Conservation (phyloP, 2,888 invertebrate species). For the Artemia sinica region DNA sequence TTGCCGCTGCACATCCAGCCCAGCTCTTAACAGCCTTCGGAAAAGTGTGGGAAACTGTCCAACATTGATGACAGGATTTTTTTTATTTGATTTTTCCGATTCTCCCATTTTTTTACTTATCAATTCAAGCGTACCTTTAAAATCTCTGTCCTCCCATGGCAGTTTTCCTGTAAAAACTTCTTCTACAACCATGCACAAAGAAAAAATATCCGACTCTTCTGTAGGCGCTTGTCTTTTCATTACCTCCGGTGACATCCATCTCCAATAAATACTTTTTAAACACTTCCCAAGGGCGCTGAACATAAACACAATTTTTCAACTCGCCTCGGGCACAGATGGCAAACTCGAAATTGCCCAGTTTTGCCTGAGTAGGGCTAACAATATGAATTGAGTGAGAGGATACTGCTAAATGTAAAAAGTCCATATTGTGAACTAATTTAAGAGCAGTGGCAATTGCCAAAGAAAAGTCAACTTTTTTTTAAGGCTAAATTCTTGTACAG, state of each 20-base stretch:
- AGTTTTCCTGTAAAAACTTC: constrained; percentile 1
- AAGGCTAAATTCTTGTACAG: too few species aligned
- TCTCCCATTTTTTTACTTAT: not conserved
- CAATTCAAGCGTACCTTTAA: not conserved
- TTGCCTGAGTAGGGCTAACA: not conserved
- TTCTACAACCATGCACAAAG: not conserved
- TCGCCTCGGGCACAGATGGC: not conserved
- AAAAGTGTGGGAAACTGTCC: not conserved
- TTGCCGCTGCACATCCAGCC: not conserved
- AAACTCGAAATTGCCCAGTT: constrained; percentile 1
- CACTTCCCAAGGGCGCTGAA: not conserved
- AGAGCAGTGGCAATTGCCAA: not conserved
- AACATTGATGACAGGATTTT: not conserved
- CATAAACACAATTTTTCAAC: not conserved
- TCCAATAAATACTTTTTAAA: not conserved
- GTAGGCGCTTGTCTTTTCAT: not conserved
- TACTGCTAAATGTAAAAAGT: not conserved
- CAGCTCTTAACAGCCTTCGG: not conserved
- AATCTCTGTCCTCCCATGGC: not conserved
- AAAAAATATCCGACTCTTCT: not conserved
- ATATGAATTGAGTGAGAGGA: not conserved
- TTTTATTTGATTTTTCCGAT: not conserved
- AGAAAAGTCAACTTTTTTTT: not conserved
- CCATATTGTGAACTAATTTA: not conserved
- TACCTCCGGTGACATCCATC: constrained; percentile 2